Evolutionary conservation across 2,113 vertebrate species (phyloP), one percentile per base, ranked within the genome.

Genomic region (Euleptes europaea): DNA sequence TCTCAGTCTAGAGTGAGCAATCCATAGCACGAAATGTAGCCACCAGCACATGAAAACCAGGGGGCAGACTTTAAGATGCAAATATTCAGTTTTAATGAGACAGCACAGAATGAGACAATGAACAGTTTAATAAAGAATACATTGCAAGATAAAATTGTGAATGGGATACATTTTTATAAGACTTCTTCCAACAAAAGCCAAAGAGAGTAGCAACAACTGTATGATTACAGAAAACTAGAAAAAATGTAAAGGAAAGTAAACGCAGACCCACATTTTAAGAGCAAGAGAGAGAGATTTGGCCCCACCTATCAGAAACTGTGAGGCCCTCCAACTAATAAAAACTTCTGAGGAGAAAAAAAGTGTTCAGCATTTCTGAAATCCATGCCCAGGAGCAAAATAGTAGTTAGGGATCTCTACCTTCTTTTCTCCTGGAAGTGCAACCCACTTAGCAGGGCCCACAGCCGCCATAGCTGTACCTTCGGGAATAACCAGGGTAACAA

Each of bases 401-500:
- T 15, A 40, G 54, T 63, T 9, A 23, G 11, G 23, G 40, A 42
- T 63, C 2, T 15, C 28, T 7, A 38, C 26, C 23, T 44, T 49
- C 31, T 21, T 23, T 23, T 49, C 15, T 33, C 13, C 15, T 17
- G 23, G 35, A 57, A 60, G 19, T 28, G 38, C n/a, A n/a, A n/a
- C n/a, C n/a, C n/a, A n/a, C 44, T 75, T 83, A 83, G n/a, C 19
- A 75, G 10, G 57, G 82, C 44, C 82, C 71, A 47, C 82, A 47
- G n/a, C n/a, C n/a, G n/a, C n/a, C n/a, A 51, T 19, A 73, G 17
- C 49, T 57, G 11, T 31, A 31, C 23, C 31, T 72, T 73, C 38
- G 69, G 12, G 49, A 49, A 49, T 12, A 49, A 49, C 49, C 49
- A 49, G 49, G 49, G 49, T 49, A 49, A 49, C 49, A 49, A 13